Conservation (phyloP, 23 tunicate species). For the Trididemnum nubilum region DNA sequence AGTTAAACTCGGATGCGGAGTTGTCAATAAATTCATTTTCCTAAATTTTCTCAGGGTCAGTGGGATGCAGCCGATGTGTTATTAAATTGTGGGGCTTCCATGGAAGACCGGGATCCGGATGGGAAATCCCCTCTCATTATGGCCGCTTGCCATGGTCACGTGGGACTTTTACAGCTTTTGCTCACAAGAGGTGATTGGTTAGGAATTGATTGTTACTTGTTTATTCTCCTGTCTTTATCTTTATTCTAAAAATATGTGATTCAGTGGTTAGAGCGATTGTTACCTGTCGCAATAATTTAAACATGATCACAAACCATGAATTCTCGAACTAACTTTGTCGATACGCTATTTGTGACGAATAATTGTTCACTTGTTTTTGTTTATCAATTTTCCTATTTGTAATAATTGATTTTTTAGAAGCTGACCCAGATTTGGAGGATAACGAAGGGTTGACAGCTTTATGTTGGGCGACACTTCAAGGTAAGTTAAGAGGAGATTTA, state of each 20-base stretch:
- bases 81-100: slow-evolving; percentile 56
- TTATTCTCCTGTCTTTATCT: not conserved
- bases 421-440: slow-evolving; percentile 63
- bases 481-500: slow-evolving; percentile 28
- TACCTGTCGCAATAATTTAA: too few species aligned
- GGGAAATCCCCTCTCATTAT: slow-evolving; percentile 74
- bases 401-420: slow-evolving; percentile 51
- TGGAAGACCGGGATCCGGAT: slow-evolving; percentile 57
- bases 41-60: slow-evolving; percentile 74
- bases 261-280: too few species aligned
- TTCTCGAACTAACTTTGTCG: too few species aligned
- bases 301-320: too few species aligned
- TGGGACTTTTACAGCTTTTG: slow-evolving; percentile 59
- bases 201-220: too few species aligned
- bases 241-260: too few species aligned
- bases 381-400: too few species aligned
- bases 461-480: slow-evolving; percentile 85
- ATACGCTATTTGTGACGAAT: too few species aligned
- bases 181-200: slow-evolving; percentile 75
- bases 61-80: slow-evolving; percentile 82
- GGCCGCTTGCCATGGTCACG: slow-evolving; percentile 87
- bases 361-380: too few species aligned
- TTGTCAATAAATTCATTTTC: too few species aligned
- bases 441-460: slow-evolving; percentile 93
- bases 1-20: too few species aligned